Conservation (phyloP, 1,140 invertebrate genomes). For the Diprion similis region DNA sequence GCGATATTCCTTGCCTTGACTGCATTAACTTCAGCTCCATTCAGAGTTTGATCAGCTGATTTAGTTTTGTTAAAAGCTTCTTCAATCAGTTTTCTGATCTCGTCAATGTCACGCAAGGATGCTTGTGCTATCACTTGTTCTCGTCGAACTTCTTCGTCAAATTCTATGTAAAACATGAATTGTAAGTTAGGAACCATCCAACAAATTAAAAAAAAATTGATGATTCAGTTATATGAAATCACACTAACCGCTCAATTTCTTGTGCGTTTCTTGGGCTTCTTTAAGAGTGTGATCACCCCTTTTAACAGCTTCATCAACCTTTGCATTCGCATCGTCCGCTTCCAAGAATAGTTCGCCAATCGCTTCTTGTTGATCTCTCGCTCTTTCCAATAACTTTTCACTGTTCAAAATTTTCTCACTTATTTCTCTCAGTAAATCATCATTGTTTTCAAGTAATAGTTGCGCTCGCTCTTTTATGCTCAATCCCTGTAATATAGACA, state of each 20-base stretch:
- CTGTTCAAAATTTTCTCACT: conserved; percentile 63
- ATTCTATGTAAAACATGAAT: conserved; percentile 67
- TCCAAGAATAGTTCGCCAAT: conserved; percentile 73
- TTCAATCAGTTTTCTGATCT: conserved; percentile 64
- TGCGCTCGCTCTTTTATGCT: conserved; percentile 73
- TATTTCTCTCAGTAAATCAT: conserved; percentile 67
- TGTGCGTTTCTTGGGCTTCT: conserved; percentile 86
- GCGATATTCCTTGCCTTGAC: conserved; percentile 78
- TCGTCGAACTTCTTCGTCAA: conserved; percentile 86
- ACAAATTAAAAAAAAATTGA: conserved; percentile 10
- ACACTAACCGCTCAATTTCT: conserved; percentile 78
- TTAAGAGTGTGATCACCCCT: conserved; percentile 84
- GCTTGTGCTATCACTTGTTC: conserved; percentile 74
- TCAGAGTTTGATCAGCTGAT: conserved; percentile 75
- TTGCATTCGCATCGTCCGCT: conserved; percentile 73
- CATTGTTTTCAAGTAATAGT: conserved; percentile 68
- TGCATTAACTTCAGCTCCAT: conserved; percentile 80
- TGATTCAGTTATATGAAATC: not conserved
- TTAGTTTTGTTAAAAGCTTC: conserved; percentile 69
- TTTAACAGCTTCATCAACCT: conserved; percentile 82
- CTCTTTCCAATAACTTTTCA: conserved; percentile 62
- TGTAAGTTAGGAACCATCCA: conserved; percentile 23
- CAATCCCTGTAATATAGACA: conserved; percentile 55
- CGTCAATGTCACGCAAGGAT: conserved; percentile 67
- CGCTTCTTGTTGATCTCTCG: conserved; percentile 66